Conservation (phyloP, 1,140 invertebrate species). For the Nixonia krombeini region DNA sequence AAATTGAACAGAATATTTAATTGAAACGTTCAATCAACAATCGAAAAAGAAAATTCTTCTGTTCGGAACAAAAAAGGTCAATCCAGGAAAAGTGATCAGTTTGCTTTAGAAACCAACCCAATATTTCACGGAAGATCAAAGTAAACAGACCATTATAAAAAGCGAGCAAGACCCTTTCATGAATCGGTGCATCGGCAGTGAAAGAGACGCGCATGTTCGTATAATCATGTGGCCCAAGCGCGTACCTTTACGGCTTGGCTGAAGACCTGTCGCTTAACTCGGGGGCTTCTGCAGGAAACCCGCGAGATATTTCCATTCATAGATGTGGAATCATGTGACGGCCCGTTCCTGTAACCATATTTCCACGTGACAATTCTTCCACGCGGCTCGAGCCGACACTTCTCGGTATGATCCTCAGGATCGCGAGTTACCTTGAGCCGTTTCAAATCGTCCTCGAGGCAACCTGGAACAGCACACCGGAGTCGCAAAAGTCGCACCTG, state of each 20-base stretch:
- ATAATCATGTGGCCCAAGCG: slow-evolving; percentile 51
- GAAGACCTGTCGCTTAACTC: slow-evolving; percentile 62
- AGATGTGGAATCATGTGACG: slow-evolving; percentile 61
- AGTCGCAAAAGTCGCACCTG: slow-evolving; percentile 34
- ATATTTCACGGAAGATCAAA: no score
- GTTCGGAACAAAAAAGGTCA: no score
- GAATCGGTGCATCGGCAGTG: slow-evolving; percentile 54
- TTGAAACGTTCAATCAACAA: no score
- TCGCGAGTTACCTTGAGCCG: no score
- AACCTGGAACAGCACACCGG: slow-evolving; percentile 1
- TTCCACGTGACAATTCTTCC: slow-evolving; percentile 54
- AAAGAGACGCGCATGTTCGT: slow-evolving; percentile 56
- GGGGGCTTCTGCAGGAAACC: slow-evolving; percentile 67
- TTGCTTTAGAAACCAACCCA: no score
- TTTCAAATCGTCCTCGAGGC: no score
- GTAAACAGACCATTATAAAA: no score
- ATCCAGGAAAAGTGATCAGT: no score
- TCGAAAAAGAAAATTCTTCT: no score
- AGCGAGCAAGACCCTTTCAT: slow-evolving; percentile 52
- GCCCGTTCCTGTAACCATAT: slow-evolving; percentile 50
- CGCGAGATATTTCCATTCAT: slow-evolving; percentile 68
- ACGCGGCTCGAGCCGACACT: background rate
- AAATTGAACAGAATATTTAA: no score
- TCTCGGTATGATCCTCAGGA: slow-evolving; percentile 10
- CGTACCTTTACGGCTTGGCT: slow-evolving; percentile 69